Conservation (phyloP, 1,140 invertebrate species). For the Apis dorsata region DNA sequence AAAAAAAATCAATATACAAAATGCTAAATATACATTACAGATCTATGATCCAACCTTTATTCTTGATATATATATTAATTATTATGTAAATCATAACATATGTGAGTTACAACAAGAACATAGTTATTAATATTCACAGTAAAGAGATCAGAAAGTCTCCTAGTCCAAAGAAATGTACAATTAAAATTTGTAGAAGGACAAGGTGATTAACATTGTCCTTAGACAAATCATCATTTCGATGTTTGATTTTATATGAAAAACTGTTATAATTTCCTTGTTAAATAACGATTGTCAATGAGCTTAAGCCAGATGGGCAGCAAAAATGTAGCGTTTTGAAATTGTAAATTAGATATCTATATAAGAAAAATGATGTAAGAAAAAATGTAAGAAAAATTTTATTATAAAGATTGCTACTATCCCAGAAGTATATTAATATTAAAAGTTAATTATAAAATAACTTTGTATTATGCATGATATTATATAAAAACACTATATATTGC, state of each 20-base stretch:
- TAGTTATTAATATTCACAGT: constrained; percentile 63
- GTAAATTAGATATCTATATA: constrained; percentile 17
- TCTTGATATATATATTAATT: constrained; percentile 55
- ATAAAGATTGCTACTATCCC: constrained; percentile 34
- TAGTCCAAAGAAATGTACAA: constrained; percentile 69
- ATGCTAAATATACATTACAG: constrained; percentile 13
- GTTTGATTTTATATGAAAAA: constrained; percentile 70
- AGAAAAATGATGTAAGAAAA: neutral
- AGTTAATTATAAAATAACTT: neutral
- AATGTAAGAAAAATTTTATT: constrained; percentile 18
- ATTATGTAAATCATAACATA: constrained; percentile 57
- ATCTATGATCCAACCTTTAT: constrained; percentile 55
- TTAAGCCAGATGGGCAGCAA: constrained; percentile 66
- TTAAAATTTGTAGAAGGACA: constrained; percentile 62
- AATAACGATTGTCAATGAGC: constrained; percentile 72
- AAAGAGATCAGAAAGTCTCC: constrained; percentile 72
- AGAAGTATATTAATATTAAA: constrained; percentile 18
- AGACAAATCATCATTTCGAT: constrained; percentile 70
- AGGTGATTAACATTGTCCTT: constrained; percentile 59
- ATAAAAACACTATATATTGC: constrained; percentile 51
- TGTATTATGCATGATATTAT: constrained; percentile 15
- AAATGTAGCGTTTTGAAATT: constrained; percentile 38
- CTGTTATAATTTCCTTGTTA: constrained; percentile 61
- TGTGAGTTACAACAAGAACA: constrained; percentile 45
- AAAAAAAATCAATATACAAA: constrained; percentile 37